Conservation (phyloP, 2,888 invertebrate species). For the Hybos culiciformis region DNA sequence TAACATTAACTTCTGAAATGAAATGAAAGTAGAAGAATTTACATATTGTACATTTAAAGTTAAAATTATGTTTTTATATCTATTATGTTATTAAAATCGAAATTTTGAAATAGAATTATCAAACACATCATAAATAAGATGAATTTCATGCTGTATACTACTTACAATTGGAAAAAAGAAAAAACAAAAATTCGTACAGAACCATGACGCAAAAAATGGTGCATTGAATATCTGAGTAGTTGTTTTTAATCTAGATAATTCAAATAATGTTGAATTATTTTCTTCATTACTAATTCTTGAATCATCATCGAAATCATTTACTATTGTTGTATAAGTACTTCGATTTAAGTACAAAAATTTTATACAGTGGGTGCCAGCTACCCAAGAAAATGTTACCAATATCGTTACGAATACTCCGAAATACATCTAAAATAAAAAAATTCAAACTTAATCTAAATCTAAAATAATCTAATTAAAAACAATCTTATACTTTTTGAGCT, state of each 20-base stretch:
- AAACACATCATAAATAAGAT: no score
- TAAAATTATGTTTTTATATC: no score
- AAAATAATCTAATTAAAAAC: background rate
- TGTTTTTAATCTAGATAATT: constrained; percentile 25
- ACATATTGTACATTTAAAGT: no score
- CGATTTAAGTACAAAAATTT: constrained; percentile 62
- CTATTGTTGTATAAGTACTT: constrained; percentile 25
- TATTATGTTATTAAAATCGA: no score
- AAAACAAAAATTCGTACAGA: constrained; percentile 82
- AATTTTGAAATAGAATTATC: no score
- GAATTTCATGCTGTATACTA: no score
- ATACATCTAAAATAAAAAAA: constrained; percentile 53
- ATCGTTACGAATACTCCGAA: constrained; percentile 78
- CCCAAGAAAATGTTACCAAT: constrained; percentile 80
- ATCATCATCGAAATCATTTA: constrained; percentile 15
- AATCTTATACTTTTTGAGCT: constrained; percentile 55
- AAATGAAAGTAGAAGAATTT: no score
- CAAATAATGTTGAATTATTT: constrained; percentile 32
- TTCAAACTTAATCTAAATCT: background rate
- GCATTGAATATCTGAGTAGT: constrained; percentile 53
- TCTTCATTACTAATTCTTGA: constrained; percentile 24
- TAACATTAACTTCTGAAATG: no score
- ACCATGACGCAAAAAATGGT: constrained; percentile 92
- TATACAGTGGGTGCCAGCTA: constrained; percentile 82
- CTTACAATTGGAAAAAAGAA: constrained; percentile 81